Base-by-base conservation (phyloP, 2,113 vertebrate genomes). In the Entosphenus tridentatus region DNA sequence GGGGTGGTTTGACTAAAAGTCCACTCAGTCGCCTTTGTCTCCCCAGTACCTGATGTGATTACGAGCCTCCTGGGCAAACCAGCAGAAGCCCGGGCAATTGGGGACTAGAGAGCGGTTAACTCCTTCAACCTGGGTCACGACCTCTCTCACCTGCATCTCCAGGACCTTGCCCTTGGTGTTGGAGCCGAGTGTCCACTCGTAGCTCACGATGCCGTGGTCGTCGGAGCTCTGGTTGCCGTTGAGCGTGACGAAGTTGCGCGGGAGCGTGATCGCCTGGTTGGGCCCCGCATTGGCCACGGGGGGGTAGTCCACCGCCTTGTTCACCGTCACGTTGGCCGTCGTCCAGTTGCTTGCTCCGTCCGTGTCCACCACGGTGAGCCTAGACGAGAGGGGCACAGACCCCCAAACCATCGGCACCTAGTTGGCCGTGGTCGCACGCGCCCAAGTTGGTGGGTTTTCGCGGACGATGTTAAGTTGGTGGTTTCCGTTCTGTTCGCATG, bases 161-260 rank as follows among this genome's bases (percentile, higher is more conserved):
- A 95, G 82, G 76, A 96, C 93, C 68, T 98, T 98, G 74, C 86
- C 90, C 73, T 96, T 96, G 80, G 88, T 96, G 78, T 81, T 84
- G 0, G 87, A 85, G 72, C 85, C 96, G 70, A 98, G 85, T 3
- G 89, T 91, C 93, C 93, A 98, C 77, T 98, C 92, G 0, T 95
- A 96, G 77, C 84, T 86, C 77, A 85, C 79, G 3, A 85, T 81
- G 71, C 89, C 88, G 2, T 95, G 93, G 71, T 98, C 93, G 0
- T 98, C 93, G 0, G 85, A 88, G 80, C 93, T 98, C 77, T 89
- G 84, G 76, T 93, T 96, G 56, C 92, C 93, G 0, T 83, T 83
- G 21, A 98, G 83, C 0, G 80, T 87, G 77, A 96, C 87, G 71
- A 83, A 85, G 77, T 98, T 98, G 57, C 80, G 86, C 12, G 93